Conservation (phyloP, 1,140 invertebrate genomes). For the Coenobita brevimanus region DNA sequence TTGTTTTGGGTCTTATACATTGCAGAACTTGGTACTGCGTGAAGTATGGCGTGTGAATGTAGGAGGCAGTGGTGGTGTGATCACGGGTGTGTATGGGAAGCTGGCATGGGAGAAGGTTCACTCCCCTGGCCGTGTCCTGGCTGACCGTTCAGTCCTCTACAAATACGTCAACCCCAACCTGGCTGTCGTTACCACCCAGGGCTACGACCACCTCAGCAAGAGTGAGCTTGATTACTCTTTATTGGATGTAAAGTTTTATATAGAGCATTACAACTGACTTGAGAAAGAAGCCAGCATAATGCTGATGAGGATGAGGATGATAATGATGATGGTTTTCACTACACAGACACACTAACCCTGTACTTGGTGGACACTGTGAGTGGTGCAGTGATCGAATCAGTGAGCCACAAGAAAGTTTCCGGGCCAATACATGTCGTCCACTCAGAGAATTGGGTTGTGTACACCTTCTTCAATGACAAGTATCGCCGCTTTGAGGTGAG, state of each 20-base stretch:
- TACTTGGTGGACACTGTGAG: slow-evolving; percentile 94
- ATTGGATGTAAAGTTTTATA: too few relatives aligned
- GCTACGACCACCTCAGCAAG: slow-evolving; percentile 80
- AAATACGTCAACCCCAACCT: slow-evolving; percentile 99
- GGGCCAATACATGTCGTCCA: slow-evolving; percentile 92
- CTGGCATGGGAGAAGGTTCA: slow-evolving; percentile 90
- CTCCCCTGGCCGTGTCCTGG: slow-evolving; percentile 95
- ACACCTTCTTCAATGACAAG: slow-evolving; percentile 96
- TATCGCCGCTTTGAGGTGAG: slow-evolving; percentile 91
- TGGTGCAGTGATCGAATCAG: slow-evolving; percentile 78
- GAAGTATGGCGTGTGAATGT: slow-evolving; percentile 71
- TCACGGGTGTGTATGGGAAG: slow-evolving; percentile 82
- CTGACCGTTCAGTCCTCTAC: slow-evolving; percentile 96
- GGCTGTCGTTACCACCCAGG: slow-evolving; percentile 88
- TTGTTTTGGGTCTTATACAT: not conserved
- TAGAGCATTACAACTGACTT: too few relatives aligned
- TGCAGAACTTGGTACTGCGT: slow-evolving; percentile 41
- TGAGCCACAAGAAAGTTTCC: slow-evolving; percentile 75
- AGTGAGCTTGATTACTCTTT: too few relatives aligned
- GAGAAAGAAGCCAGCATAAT: too few relatives aligned
- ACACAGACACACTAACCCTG: slow-evolving; percentile 82
- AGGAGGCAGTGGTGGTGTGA: slow-evolving; percentile 75
- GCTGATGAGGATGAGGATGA: too few relatives aligned
- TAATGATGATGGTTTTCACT: slow-evolving; percentile 21
- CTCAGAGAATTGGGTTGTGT: slow-evolving; percentile 98